Conservation (phyloP, 2,113 vertebrate genomes). For the Gracilinanus agilis region DNA sequence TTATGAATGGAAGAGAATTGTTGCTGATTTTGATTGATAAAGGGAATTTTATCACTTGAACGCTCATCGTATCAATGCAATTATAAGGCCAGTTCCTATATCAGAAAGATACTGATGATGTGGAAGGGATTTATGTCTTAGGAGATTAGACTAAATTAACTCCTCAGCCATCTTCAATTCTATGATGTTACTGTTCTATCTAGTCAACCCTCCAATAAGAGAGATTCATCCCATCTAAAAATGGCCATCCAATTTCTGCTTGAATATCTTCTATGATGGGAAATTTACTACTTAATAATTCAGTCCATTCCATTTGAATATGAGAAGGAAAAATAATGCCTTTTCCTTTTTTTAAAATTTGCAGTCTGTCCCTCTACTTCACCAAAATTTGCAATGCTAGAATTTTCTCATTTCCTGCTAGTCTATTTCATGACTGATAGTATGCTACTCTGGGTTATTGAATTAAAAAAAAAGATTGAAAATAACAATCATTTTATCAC, state of each 20-base stretch:
- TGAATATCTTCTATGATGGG: background rate
- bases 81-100: background rate
- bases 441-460: background rate
- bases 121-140: background rate
- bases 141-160: background rate
- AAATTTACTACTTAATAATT: background rate
- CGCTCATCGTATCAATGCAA: background rate
- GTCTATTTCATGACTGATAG: background rate
- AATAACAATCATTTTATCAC: constrained; percentile 14
- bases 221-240: background rate
- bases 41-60: background rate
- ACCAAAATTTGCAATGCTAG: background rate
- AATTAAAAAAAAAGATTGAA: background rate
- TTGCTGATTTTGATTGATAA: background rate
- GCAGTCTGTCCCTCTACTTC: background rate
- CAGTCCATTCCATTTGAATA: background rate
- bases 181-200: background rate
- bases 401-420: constrained; percentile 11
- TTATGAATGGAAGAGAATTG: background rate
- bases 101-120: background rate
- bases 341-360: background rate
- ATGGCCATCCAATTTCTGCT: background rate
- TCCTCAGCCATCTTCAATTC: background rate
- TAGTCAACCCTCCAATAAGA: background rate
- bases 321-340: background rate